A percentile compares a stretch with the other conserved stretches of the same genome.
These are phyloP conservation scores for Drosophila mauritiana DNA, from an alignment of 1,140 invertebrate genomes.

Conservation along the genomic window DNA sequence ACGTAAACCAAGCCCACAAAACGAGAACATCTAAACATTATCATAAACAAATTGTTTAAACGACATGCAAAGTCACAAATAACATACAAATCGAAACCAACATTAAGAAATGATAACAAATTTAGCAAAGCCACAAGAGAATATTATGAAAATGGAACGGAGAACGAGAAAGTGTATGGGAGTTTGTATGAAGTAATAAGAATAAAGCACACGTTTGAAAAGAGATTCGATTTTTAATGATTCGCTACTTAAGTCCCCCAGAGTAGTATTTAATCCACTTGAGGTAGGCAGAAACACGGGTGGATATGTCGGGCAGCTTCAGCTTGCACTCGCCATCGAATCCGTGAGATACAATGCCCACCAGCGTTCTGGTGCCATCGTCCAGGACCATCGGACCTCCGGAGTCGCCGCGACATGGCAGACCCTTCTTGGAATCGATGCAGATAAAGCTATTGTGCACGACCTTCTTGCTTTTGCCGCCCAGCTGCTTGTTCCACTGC, in stretches of 20 bases:
- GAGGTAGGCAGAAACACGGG: constrained; percentile 35
- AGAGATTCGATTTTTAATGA: constrained; percentile 40
- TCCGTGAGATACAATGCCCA: constrained; percentile 62
- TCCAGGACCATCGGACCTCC: constrained; percentile 52
- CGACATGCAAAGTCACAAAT: constrained; percentile 61
- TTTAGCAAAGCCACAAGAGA: constrained; percentile 73
- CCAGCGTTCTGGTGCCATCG: constrained; percentile 42
- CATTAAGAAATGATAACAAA: constrained; percentile 61
- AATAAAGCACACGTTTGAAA: constrained; percentile 83
- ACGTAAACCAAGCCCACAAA: constrained; percentile 67
- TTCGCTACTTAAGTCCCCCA: constrained; percentile 5
- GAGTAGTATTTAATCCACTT: constrained; percentile 48
- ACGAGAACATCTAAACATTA: constrained; percentile 70
- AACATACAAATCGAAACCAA: constrained; percentile 42
- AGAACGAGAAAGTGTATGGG: constrained; percentile 50
- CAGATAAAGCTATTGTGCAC: constrained; percentile 45
- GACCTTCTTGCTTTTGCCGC: constrained; percentile 11
- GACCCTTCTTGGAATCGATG: constrained; percentile 36
- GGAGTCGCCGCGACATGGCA: constrained; percentile 62
- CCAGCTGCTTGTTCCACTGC: constrained; percentile 43
- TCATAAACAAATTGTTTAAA: constrained; percentile 76
- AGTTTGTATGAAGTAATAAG: constrained; percentile 80
- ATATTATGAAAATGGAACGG: constrained; percentile 45
- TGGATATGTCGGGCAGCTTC: constrained; percentile 49
- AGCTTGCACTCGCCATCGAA: constrained; percentile 40